A percentile compares a stretch with the other conserved stretches of the same genome.
Evolutionary conservation across 2,113 vertebrate genomes (phyloP).

Genomic region (Neolamprologus kungweensis): DNA sequence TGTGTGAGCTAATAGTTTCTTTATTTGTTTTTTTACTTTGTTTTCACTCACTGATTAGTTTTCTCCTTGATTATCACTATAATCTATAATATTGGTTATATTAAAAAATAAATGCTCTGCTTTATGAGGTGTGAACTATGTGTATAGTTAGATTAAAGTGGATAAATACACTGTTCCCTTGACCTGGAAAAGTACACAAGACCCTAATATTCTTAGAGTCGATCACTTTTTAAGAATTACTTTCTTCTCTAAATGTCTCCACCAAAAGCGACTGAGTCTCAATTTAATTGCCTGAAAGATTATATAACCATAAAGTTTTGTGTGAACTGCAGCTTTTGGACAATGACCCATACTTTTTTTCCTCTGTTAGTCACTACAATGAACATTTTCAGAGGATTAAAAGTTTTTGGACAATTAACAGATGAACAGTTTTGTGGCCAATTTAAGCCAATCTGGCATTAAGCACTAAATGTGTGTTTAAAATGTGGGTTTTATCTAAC

Average conservation of each 20-base stretch:
- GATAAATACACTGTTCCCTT: not conserved
- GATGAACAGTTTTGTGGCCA: not conserved
- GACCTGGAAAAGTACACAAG: not conserved
- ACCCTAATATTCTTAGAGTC: not conserved
- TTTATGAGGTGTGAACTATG: not conserved
- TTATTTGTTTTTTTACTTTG: not conserved
- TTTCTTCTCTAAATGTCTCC: not conserved
- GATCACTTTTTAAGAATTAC: not conserved
- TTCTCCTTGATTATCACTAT: not conserved
- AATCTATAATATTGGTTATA: not conserved
- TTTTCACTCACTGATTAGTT: not conserved
- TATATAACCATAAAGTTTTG: not conserved
- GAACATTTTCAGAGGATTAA: not conserved
- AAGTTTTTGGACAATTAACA: not conserved
- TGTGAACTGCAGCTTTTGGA: not conserved
- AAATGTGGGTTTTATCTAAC: not conserved
- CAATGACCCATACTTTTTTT: not conserved
- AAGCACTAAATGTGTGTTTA: not conserved
- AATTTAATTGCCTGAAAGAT: not conserved
- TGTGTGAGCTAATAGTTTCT: not conserved
- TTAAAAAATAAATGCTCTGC: not conserved
- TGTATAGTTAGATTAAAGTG: not conserved
- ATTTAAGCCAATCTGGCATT: not conserved
- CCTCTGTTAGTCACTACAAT: not conserved
- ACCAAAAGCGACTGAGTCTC: not conserved